Conservation (phyloP, 2,113 vertebrate genomes). For the Strix uralensis region DNA sequence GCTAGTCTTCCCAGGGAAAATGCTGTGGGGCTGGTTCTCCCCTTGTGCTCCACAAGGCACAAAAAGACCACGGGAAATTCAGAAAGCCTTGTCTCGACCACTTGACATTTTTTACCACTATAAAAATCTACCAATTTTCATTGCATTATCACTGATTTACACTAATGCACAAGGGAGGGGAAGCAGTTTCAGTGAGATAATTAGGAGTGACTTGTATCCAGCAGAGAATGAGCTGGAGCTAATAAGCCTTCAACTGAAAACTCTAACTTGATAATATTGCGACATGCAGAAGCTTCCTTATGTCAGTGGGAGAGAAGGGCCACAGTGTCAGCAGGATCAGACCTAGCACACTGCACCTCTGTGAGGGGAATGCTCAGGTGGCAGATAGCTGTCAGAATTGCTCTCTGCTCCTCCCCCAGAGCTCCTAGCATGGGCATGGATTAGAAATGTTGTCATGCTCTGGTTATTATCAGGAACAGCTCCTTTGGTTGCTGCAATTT, state of each 20-base stretch:
- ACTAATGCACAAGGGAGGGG: not conserved
- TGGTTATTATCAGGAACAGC: conserved; percentile 20
- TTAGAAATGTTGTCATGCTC: conserved; percentile 7
- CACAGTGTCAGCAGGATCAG: not conserved
- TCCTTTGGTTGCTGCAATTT: conserved; percentile 27
- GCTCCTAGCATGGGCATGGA: not conserved
- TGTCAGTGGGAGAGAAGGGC: not conserved
- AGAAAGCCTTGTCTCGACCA: not conserved
- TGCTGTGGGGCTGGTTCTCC: not conserved
- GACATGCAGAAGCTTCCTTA: not conserved
- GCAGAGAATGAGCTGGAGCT: not conserved
- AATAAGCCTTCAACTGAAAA: not conserved
- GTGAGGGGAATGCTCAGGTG: not conserved
- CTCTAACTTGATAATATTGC: not conserved
- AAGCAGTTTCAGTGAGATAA: not conserved
- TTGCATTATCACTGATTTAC: not conserved
- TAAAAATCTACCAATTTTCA: not conserved
- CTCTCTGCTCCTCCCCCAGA: not conserved
- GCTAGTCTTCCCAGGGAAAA: not conserved
- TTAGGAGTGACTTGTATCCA: not conserved
- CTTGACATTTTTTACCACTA: not conserved
- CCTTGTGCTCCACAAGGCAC: not conserved
- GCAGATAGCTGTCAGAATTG: not conserved
- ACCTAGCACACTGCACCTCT: not conserved
- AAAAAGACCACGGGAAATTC: not conserved